Conservation (phyloP, 2,113 vertebrate genomes). For the Octodon degus region DNA sequence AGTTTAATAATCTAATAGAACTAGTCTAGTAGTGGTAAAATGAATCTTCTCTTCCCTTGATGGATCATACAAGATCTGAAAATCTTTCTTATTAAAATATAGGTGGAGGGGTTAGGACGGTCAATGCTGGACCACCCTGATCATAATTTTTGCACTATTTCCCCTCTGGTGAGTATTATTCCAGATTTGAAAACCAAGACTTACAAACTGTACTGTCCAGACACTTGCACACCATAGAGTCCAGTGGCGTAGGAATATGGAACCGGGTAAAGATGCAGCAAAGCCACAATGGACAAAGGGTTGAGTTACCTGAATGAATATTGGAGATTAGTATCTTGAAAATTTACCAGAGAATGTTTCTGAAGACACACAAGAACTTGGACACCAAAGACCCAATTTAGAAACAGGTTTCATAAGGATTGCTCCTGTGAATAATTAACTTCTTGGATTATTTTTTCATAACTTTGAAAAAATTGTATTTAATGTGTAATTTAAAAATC, state of each 20-base stretch:
- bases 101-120: background rate
- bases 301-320: background rate
- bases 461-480: background rate
- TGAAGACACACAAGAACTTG: too few relatives aligned
- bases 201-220: background rate
- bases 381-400: background rate
- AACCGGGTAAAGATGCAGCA: background rate
- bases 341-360: too few relatives aligned
- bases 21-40: background rate
- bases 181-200: background rate
- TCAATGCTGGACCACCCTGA: background rate
- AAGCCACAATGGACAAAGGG: background rate
- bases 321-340: too few relatives aligned
- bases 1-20: background rate
- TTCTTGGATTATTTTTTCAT: background rate
- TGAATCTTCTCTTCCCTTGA: background rate
- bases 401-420: background rate
- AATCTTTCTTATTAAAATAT: constrained; percentile 32
- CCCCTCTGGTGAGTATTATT: background rate
- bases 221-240: background rate
- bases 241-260: background rate
- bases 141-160: background rate
- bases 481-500: background rate
- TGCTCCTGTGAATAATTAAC: background rate
- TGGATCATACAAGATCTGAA: background rate